Conservation (phyloP, 2,888 invertebrate genomes). For the Ophion costatus region DNA sequence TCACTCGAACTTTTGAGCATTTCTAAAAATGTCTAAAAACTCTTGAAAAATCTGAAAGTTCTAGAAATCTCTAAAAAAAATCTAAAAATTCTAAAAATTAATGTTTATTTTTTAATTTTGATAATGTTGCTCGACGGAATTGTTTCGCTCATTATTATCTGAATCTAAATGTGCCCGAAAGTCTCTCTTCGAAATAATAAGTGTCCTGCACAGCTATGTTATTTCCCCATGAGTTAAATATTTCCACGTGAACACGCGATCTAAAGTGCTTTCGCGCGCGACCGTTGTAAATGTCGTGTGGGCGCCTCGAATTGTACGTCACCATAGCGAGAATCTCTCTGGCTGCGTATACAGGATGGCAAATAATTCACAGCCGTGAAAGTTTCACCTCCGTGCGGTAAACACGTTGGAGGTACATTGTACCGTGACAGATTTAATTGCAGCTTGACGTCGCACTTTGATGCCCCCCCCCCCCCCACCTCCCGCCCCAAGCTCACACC, state of each 20-base stretch:
- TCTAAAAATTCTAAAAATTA: too few relatives aligned
- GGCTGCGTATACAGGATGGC: not conserved
- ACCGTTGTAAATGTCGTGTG: not conserved
- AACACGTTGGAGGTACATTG: not conserved
- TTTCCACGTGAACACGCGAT: not conserved
- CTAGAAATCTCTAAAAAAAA: too few relatives aligned
- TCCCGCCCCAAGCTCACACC: too few relatives aligned
- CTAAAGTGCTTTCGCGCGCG: not conserved
- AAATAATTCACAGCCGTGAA: not conserved
- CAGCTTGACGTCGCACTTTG: not conserved
- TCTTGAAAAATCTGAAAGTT: too few relatives aligned
- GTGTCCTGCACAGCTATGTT: not conserved
- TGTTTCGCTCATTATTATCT: not conserved
- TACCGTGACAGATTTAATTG: not conserved
- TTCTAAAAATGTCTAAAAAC: too few relatives aligned
- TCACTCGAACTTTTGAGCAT: too few relatives aligned
- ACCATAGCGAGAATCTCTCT: not conserved
- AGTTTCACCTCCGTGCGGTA: not conserved
- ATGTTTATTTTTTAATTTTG: not conserved
- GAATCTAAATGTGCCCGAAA: not conserved
- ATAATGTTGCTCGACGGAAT: not conserved
- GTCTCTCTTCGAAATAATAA: not conserved
- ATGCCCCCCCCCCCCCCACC: not conserved
- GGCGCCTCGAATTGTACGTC: not conserved
- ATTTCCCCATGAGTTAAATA: not conserved